phyloP scores from a whole-genome alignment of 2,888 invertebrate species.

The Miltochrista miniata region DNA sequence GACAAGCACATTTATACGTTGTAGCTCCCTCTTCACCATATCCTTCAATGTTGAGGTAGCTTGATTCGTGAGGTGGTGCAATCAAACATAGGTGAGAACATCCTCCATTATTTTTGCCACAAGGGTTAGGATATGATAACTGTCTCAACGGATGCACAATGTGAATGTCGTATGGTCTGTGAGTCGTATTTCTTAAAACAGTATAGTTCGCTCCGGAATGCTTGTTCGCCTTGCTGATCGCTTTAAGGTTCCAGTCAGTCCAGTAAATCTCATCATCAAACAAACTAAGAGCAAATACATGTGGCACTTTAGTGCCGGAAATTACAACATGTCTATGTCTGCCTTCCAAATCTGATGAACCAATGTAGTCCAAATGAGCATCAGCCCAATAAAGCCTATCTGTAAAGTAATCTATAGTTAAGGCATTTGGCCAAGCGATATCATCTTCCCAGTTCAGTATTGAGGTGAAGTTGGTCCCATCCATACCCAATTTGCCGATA shows the following conservation, averaged over 20 bases:
- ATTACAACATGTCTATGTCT: conserved; percentile 92
- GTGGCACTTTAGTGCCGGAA: conserved; percentile 93
- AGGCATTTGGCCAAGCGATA: conserved; percentile 99
- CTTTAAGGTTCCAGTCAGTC: conserved; percentile 99
- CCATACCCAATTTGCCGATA: conserved; percentile 98
- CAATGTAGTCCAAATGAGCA: conserved; percentile 98
- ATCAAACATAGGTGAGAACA: conserved; percentile 98
- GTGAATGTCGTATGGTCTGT: conserved; percentile 97
- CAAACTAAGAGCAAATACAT: conserved; percentile 96
- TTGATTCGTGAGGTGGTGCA: conserved; percentile 90
- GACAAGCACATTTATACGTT: conserved; percentile 94
- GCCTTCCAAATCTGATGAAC: conserved; percentile 96
- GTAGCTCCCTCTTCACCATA: conserved; percentile 92
- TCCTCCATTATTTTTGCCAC: conserved; percentile 95
- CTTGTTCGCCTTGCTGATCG: conserved; percentile 95
- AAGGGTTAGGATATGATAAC: conserved; percentile 93
- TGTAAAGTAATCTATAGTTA: conserved; percentile 98
- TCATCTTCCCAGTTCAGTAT: conserved; percentile 96
- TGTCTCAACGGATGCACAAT: conserved; percentile 95
- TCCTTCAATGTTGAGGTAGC: conserved; percentile 89
- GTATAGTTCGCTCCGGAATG: conserved; percentile 91
- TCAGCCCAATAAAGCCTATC: conserved; percentile 99
- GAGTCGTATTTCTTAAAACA: conserved; percentile 94
- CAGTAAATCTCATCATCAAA: conserved; percentile 98
- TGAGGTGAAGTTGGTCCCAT: conserved; percentile 94